Conservation (phyloP, 2,797 vertebrate genomes). For the Lophius americanus region DNA sequence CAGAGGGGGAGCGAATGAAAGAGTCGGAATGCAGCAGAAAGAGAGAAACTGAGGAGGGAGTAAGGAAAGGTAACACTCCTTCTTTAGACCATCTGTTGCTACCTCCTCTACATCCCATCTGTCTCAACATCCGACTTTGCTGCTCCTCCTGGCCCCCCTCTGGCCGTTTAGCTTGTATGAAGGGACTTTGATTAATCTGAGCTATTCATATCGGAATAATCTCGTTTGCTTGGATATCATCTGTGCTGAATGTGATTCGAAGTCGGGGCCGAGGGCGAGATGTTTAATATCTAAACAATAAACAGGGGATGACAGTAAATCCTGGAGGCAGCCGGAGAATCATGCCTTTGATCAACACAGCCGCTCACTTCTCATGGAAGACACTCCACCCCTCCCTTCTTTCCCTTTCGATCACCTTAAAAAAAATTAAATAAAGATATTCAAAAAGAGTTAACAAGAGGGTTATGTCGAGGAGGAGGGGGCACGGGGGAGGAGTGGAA, state of each 20-base stretch:
- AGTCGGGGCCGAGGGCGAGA: not conserved
- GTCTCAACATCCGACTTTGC: slow-evolving; percentile 35
- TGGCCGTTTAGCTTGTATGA: not conserved
- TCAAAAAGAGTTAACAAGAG: not conserved
- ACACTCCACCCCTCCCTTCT: not conserved
- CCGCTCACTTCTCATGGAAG: not conserved
- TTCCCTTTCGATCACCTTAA: not conserved
- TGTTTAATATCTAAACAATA: slow-evolving; percentile 28
- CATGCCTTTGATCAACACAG: slow-evolving; percentile 37
- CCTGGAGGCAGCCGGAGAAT: not conserved
- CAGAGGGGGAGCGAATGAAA: slow-evolving; percentile 3
- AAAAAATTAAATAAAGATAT: not conserved
- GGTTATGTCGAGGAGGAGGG: slow-evolving; percentile 11
- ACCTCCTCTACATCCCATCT: slow-evolving; percentile 35
- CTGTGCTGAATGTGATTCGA: not conserved
- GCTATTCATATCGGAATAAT: not conserved
- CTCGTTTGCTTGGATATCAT: not conserved
- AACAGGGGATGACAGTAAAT: not conserved
- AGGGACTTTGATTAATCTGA: slow-evolving; percentile 42
- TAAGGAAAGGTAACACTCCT: slow-evolving; percentile 4
- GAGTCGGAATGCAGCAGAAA: slow-evolving; percentile 30
- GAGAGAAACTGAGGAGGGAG: not conserved
- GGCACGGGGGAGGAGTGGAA: slow-evolving; percentile 1
- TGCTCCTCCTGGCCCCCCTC: slow-evolving; percentile 1
- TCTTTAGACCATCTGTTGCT: not conserved